phyloP scores from a whole-genome alignment of 2,797 vertebrate genomes.

The Halcyon leucocephala region DNA sequence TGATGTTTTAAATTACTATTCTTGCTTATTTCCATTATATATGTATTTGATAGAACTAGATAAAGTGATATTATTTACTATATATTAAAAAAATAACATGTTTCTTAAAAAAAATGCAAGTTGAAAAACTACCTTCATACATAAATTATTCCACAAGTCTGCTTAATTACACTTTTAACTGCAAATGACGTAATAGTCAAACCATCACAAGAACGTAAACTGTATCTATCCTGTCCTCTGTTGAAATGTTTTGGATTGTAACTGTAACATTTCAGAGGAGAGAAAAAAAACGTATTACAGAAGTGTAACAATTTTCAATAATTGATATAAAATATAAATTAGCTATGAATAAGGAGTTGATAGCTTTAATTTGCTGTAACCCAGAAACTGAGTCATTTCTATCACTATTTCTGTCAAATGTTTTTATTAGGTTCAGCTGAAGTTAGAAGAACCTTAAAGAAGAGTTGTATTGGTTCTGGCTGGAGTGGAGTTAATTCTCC shows the following conservation, averaged over 20 bases:
- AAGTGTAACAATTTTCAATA: not conserved
- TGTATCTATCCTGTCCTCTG: constrained; percentile 22
- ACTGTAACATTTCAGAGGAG: not conserved
- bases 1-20: constrained; percentile 35
- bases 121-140: constrained; percentile 5
- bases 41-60: constrained; percentile 42
- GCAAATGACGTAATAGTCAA: constrained; percentile 42
- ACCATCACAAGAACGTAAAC: constrained; percentile 52
- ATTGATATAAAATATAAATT: not conserved
- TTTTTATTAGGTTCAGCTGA: not conserved
- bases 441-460: not conserved
- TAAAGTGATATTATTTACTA: constrained; percentile 51
- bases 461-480: too few species aligned
- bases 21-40: constrained; percentile 61
- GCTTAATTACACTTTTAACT: constrained; percentile 63
- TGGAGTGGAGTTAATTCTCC: not conserved
- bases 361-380: not conserved
- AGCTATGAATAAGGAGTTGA: not conserved
- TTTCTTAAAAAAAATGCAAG: constrained; percentile 41
- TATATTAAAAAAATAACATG: constrained; percentile 45
- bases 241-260: not conserved
- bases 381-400: not conserved
- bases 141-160: constrained; percentile 57
- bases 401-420: not conserved
- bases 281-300: not conserved